Evolutionary conservation across 1,140 invertebrate species (phyloP), one percentile per base, ranked within the genome.

Genomic region (Pseudachorutes palmiensis): DNA sequence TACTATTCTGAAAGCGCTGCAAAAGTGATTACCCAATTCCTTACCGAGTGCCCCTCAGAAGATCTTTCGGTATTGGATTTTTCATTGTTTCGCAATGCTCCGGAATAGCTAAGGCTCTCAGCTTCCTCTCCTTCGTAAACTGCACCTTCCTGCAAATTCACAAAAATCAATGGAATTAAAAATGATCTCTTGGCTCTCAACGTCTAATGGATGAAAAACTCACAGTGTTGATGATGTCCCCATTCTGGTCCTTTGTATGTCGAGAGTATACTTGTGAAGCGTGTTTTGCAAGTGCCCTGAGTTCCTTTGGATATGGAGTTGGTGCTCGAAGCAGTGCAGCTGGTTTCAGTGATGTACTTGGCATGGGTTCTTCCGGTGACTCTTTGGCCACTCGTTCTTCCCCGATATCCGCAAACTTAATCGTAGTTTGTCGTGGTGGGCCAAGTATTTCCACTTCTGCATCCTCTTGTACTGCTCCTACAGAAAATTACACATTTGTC

Each of bases 221-320:
- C 65, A 64, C 63, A 32, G 60, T 62, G 30, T 63, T 48, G 26
- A 41, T 19, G 59, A 64, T 33, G 51, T 72, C 70, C 57, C 72
- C 71, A 67, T 72, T 72, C 62, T 59, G 57, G 36, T 69, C 65
- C 69, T 68, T 70, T 19, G 32, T 28, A 59, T 66, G 64, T n/a
- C 72, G 67, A 9, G 24, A 14, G 51, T 55, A 26, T 26, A 76
- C 71, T 74, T 82, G 80, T 31, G 79, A 77, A 31, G 87, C 86
- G 80, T 91, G 89, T 77, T 89, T 88, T 28, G 89, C 88, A 76
- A 91, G 84, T 71, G 86, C 89, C 75, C 88, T 84, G 71, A 95
- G 83, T 79, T 95, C 92, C 82, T 95, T 95, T 57, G 92, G 91
- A 78, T 94, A 94, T 31, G 93, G 93, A 68, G 92, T 95, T 31